These are phyloP conservation scores for Ips nitidus DNA, from an alignment of 1,140 invertebrate species.

Conservation along the genomic window DNA sequence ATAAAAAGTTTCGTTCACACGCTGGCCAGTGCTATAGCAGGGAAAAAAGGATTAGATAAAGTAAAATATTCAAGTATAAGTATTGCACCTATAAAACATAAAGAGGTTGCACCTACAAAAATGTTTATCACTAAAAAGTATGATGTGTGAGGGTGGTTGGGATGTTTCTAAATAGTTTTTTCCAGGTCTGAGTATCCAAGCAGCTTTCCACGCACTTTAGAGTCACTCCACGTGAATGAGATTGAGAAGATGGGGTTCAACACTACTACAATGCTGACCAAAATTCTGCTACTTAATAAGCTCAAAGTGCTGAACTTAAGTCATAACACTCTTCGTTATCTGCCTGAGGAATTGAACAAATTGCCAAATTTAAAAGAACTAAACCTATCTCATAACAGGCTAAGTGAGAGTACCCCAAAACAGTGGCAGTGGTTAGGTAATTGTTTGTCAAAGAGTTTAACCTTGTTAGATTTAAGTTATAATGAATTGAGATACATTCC, in stretches of 20 bases:
- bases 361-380: slow-evolving; percentile 67
- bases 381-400: slow-evolving; percentile 68
- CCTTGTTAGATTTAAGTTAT: slow-evolving; percentile 62
- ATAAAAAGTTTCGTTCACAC: slow-evolving; percentile 69
- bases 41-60: slow-evolving; percentile 59
- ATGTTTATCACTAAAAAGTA: slow-evolving; percentile 59
- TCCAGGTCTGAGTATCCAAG: slow-evolving; percentile 65
- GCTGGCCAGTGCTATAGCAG: slow-evolving; percentile 62
- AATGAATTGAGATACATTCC: slow-evolving; percentile 64
- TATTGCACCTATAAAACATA: slow-evolving; percentile 54
- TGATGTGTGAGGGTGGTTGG: background rate
- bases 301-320: slow-evolving; percentile 73
- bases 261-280: slow-evolving; percentile 45
- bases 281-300: slow-evolving; percentile 65
- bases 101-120: slow-evolving; percentile 56
- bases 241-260: slow-evolving; percentile 65
- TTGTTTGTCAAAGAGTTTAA: slow-evolving; percentile 46
- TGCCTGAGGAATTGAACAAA: slow-evolving; percentile 73
- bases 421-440: slow-evolving; percentile 69
- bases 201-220: slow-evolving; percentile 67
- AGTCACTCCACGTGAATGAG: slow-evolving; percentile 60
- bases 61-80: slow-evolving; percentile 57
- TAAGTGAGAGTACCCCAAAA: slow-evolving; percentile 56
- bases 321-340: slow-evolving; percentile 70
- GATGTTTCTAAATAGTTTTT: background rate